Evolutionary conservation across 2,113 vertebrate species (phyloP), one percentile per base, ranked within the genome.

Genomic region (Ornithorhynchus anatinus): DNA sequence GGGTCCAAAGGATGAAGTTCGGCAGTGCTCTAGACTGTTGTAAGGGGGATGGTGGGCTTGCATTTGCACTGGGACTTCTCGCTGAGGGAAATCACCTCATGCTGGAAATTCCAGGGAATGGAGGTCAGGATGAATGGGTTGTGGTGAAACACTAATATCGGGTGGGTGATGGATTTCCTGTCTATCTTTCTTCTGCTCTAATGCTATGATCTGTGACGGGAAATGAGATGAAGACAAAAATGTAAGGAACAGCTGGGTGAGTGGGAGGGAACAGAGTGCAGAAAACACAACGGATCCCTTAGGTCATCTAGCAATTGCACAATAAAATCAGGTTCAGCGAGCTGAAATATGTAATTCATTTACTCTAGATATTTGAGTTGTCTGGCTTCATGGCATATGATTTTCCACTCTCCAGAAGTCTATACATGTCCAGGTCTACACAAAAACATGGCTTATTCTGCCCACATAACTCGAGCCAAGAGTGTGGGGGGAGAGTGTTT

Each of bases 151-250:
- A 79, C 68, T 86, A 84, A 80, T 75, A 80, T 80, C 71, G 81
- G 87, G 82, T 71, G 67, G 78, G 81, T 81, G 86, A 59, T 87
- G 80, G 80, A 78, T 89, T 90, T 93, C 86, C 87, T 88, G 73
- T 77, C 79, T 69, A 71, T 85, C 77, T 79, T 85, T 59, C 86
- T 79, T 71, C 88, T 91, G 90, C 87, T 81, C 77, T n/a, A 79
- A 79, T 86, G 59, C 59, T 59, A 58, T 82, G 77, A 87, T 80
- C 83, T 84, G 80, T 23, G 60, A 63, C 84, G 88, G 83, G 85
- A 90, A 90, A 90, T 86, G 84, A 89, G 72, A 77, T 81, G 82
- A 74, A 80, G 76, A 60, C 66, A 72, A 86, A 87, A 87, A 52
- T 60, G 73, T 62, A 59, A 81, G 47, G 75, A 81, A 29, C 85